Evolutionary conservation across 2,113 vertebrate species (phyloP), one percentile per base, ranked within the genome.

Genomic region (Pluvianellus socialis): DNA sequence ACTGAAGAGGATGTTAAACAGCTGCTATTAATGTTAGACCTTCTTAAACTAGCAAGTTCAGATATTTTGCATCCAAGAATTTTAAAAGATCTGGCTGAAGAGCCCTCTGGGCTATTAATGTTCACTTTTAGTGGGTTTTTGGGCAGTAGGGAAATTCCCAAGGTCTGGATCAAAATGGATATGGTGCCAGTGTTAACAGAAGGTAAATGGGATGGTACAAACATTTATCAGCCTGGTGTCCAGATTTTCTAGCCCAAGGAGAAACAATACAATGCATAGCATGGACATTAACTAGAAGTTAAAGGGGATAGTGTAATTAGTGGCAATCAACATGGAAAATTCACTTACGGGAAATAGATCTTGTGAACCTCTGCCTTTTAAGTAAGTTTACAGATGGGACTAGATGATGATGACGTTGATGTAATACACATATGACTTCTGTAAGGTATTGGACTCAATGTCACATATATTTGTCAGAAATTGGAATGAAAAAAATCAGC

Each of bases 1-100:
- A 96, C 80, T 6, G 84, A 89, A 52, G 92, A 95, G 95, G 96
- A 97, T 92, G 91, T 96, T 82, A 79, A 97, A 92, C 97, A 97
- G 95, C 92, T 97, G 96, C 96, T 97, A 72, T 95, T 95, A 85
- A 87, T 95, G 94, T 95, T 75, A 97, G 86, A 87, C 89, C 66
- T 92, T 91, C 89, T 94, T 84, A 89, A 92, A 92, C 70, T n/a
- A 95, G 86, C 92, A 87, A 92, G 40, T 95, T 94, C 73, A 89
- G 95, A 82, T 82, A 45, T 56, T 94, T 94, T 90, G n/a, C 81
- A 68, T 96, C 95, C 95, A 97, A 94, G 91, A 91, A 70, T 72
- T 95, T 84, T 33, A 62, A 91, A 95, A 92, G 80, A 59, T 74
- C 73, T 85, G 73, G 42, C 93, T 88, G 92, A 94, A 76, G 85